These are phyloP conservation scores for Drepana arcuata DNA, from an alignment of 1,140 invertebrate genomes.

Conservation along the genomic window DNA sequence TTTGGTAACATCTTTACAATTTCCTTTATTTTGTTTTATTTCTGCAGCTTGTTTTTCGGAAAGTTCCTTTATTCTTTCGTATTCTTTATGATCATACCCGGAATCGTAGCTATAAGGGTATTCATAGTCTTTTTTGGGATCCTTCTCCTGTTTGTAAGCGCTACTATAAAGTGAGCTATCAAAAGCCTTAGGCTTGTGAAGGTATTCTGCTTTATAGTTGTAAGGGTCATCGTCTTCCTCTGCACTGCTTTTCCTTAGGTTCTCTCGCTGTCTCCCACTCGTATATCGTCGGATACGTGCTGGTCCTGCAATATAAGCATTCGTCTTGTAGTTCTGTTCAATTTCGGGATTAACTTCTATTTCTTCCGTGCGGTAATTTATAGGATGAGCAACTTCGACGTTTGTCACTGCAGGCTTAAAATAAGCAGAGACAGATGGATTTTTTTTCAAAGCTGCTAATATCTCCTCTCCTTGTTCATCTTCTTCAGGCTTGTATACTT, in stretches of 20 bases:
- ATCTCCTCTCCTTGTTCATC: constrained; percentile 48
- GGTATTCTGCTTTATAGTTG: constrained; percentile 57
- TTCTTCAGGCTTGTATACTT: constrained; percentile 57
- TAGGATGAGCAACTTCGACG: constrained; percentile 56
- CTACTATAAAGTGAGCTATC: constrained; percentile 55
- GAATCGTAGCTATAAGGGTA: constrained; percentile 65
- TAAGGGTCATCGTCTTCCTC: constrained; percentile 60
- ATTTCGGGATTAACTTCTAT: constrained; percentile 30
- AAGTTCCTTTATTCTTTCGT: constrained; percentile 67
- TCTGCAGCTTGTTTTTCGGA: constrained; percentile 73
- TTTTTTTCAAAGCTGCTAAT: constrained; percentile 52
- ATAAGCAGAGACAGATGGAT: constrained; percentile 53
- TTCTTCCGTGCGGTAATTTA: constrained; percentile 54
- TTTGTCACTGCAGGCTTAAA: constrained; percentile 54
- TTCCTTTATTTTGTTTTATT: constrained; percentile 73
- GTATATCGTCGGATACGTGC: constrained; percentile 58
- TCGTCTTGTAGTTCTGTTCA: constrained; percentile 58
- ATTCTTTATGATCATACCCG: constrained; percentile 66
- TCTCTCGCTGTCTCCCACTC: constrained; percentile 42
- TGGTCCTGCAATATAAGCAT: constrained; percentile 64
- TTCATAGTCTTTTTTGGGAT: constrained; percentile 53
- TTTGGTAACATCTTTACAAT: constrained; percentile 75
- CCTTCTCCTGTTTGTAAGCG: constrained; percentile 57
- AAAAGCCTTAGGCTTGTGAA: constrained; percentile 64
- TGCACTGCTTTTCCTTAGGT: constrained; percentile 37